phyloP scores from a whole-genome alignment of 1,140 invertebrate genomes.

The Polypedilum vanderplanki region DNA sequence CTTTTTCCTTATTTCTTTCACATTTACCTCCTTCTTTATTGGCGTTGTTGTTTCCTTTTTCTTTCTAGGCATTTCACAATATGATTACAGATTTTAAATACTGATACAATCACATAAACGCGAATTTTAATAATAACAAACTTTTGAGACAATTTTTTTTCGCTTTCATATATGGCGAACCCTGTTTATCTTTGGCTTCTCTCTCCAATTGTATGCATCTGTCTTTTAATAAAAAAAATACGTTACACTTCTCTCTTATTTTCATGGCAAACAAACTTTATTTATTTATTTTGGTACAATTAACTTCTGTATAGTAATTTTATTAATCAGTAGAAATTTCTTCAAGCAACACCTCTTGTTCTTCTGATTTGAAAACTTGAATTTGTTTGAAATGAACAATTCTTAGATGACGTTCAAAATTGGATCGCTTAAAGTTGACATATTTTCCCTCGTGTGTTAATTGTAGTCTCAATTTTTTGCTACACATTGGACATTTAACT shows the following conservation, averaged over 20 bases:
- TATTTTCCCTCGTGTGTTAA: slow-evolving; percentile 2
- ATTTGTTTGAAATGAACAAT: slow-evolving; percentile 20
- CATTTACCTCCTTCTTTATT: slow-evolving; percentile 2
- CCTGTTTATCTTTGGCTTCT: too few relatives aligned
- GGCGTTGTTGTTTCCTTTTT: not conserved
- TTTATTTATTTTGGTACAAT: too few relatives aligned
- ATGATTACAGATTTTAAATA: too few relatives aligned
- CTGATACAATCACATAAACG: too few relatives aligned
- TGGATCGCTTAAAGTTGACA: slow-evolving; percentile 7
- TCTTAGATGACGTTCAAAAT: not conserved
- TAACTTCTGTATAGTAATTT: not conserved
- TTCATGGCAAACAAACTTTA: too few relatives aligned
- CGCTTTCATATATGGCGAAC: too few relatives aligned
- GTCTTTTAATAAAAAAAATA: too few relatives aligned
- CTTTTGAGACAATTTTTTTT: too few relatives aligned
- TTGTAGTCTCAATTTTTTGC: not conserved
- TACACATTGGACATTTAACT: slow-evolving; percentile 20
- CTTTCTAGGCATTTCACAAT: slow-evolving; percentile 23
- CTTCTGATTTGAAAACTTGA: not conserved
- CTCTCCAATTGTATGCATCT: too few relatives aligned
- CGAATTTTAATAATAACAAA: too few relatives aligned
- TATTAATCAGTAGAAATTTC: not conserved
- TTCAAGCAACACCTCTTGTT: not conserved
- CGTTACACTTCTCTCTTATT: too few relatives aligned
- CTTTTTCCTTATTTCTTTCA: not conserved